A percentile compares a stretch with the other conserved stretches of the same genome.
Conservation (phyloP, 2,113 vertebrate species). For the Megalops atlanticus region DNA sequence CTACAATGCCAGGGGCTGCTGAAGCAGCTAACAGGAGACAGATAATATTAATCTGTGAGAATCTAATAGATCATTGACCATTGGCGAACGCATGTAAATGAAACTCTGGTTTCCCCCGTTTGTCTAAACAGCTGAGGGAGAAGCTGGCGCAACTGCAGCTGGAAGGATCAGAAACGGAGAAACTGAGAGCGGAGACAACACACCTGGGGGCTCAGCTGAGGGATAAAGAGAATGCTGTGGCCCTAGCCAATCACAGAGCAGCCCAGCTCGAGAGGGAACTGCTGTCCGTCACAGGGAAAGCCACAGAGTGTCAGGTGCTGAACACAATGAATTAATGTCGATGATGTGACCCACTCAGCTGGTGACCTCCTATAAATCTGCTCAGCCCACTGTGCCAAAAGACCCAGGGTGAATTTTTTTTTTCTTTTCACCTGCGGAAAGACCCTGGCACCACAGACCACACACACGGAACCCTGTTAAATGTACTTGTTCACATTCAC, state of each 20-base stretch:
- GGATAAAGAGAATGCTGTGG: slow-evolving; percentile 76
- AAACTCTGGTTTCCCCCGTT: neutral
- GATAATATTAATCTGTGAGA: neutral
- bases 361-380: no score
- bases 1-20: no score
- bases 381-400: neutral
- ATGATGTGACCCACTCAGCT: no score
- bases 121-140: slow-evolving; percentile 61
- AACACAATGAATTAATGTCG: no score
- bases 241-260: slow-evolving; percentile 73
- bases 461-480: neutral
- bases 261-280: slow-evolving; percentile 72
- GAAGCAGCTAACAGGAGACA: neutral
- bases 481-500: no score
- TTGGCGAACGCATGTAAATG: neutral
- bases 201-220: slow-evolving; percentile 71
- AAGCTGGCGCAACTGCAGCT: slow-evolving; percentile 55
- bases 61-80: neutral
- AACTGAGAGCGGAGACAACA: slow-evolving; percentile 69
- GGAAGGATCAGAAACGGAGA: slow-evolving; percentile 60
- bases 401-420: neutral
- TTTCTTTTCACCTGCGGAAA: neutral
- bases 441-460: neutral
- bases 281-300: slow-evolving; percentile 70
- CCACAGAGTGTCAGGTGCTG: slow-evolving; percentile 72